Conservation (phyloP, 2,888 invertebrate species). For the Rhopalosiphum nymphaeae region DNA sequence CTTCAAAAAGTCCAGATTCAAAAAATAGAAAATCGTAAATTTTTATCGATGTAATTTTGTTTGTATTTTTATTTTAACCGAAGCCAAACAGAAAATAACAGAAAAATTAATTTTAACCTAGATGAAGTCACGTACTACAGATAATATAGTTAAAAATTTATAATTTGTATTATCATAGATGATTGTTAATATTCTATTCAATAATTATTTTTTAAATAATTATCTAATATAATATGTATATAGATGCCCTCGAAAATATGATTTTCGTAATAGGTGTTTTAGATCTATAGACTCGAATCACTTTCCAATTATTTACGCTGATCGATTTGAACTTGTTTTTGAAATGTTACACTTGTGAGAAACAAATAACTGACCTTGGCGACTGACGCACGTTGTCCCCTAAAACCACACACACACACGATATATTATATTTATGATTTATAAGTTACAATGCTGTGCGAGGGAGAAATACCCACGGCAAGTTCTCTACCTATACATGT, state of each 20-base stretch:
- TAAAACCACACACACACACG: background rate
- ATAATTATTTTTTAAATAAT: background rate
- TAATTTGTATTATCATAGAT: background rate
- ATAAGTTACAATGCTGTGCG: background rate
- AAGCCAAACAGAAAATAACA: no score
- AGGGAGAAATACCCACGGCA: background rate
- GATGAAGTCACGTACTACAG: no score
- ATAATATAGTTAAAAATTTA: no score
- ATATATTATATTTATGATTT: background rate
- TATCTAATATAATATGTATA: background rate
- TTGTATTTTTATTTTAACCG: no score
- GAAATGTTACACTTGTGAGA: slow-evolving; percentile 7
- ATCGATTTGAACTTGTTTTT: slow-evolving; percentile 5
- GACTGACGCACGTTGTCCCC: background rate
- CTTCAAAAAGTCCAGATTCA: no score
- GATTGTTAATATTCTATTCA: background rate
- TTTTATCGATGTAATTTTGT: no score
- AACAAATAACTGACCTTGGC: slow-evolving; percentile 20
- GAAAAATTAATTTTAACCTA: no score
- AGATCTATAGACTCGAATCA: background rate
- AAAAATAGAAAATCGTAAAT: no score
- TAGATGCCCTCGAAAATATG: background rate
- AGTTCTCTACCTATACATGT: background rate
- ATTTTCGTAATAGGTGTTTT: slow-evolving; percentile 13
- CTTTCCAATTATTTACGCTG: slow-evolving; percentile 9